These are phyloP conservation scores for Chrysolina haemoptera DNA, from an alignment of 2,888 invertebrate genomes.

Conservation along the genomic window DNA sequence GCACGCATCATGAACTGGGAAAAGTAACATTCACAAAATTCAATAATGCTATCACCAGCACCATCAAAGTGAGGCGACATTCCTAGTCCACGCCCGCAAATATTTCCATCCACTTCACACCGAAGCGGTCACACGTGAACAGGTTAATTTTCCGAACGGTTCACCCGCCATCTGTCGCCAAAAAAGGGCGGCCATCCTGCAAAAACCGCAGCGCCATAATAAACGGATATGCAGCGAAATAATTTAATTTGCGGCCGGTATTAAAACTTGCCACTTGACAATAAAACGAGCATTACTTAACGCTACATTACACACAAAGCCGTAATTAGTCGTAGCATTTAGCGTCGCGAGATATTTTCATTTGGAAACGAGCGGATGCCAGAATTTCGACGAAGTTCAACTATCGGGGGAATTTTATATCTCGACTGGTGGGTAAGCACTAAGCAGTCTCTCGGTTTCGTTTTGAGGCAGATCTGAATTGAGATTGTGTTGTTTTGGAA, in stretches of 20 bases:
- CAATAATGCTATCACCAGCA: neutral
- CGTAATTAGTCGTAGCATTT: slow-evolving; percentile 53
- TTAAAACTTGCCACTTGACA: slow-evolving; percentile 54
- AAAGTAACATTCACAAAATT: too few species aligned
- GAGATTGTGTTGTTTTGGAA: slow-evolving; percentile 16
- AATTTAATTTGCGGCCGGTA: slow-evolving; percentile 49
- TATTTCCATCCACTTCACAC: neutral
- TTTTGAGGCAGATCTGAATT: slow-evolving; percentile 13
- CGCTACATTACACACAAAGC: slow-evolving; percentile 52
- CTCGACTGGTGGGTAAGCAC: slow-evolving; percentile 5
- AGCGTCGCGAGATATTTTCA: slow-evolving; percentile 51
- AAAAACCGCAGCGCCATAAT: slow-evolving; percentile 45
- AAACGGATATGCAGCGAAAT: slow-evolving; percentile 44
- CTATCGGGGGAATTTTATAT: slow-evolving; percentile 45
- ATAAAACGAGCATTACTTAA: slow-evolving; percentile 56
- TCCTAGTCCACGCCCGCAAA: neutral
- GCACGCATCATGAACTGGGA: too few species aligned
- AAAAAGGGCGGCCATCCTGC: slow-evolving; percentile 30
- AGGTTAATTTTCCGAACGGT: slow-evolving; percentile 27
- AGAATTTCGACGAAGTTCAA: slow-evolving; percentile 39
- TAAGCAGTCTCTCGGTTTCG: neutral
- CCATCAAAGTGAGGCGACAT: neutral
- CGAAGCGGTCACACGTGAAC: slow-evolving; percentile 20
- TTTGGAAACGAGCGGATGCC: slow-evolving; percentile 41
- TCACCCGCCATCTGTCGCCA: slow-evolving; percentile 29